Percentiles rank a stretch among this genome's conserved stretches.
phyloP scores from a whole-genome alignment of 1,140 invertebrate species.

The Teleogryllus occipitalis region DNA sequence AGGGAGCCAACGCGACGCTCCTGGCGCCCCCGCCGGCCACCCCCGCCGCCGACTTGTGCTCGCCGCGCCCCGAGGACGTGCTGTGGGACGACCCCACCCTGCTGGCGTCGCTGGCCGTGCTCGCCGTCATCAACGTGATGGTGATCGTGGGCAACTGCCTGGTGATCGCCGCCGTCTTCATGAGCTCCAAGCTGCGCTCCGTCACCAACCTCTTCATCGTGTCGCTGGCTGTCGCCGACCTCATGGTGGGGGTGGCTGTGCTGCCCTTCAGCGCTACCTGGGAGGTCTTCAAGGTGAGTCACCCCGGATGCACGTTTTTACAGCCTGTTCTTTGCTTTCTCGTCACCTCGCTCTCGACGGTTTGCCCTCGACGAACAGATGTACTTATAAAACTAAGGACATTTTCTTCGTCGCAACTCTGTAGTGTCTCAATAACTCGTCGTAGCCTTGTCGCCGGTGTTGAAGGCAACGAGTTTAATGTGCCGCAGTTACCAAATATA shows the following conservation, averaged over 20 bases:
- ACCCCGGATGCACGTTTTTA: background rate
- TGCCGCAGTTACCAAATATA: too few relatives aligned
- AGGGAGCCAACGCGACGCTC: background rate
- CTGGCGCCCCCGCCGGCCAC: background rate
- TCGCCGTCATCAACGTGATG: slow-evolving; percentile 74
- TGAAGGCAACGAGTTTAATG: too few relatives aligned
- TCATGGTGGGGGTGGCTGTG: slow-evolving; percentile 84
- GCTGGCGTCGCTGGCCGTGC: slow-evolving; percentile 61
- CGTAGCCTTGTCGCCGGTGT: too few relatives aligned
- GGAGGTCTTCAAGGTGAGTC: slow-evolving; percentile 74
- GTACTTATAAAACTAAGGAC: too few relatives aligned
- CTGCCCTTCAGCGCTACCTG: slow-evolving; percentile 81
- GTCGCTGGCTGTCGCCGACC: slow-evolving; percentile 84
- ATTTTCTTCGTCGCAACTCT: too few relatives aligned
- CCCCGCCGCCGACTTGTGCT: slow-evolving; percentile 48
- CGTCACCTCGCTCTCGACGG: too few relatives aligned
- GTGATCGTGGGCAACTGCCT: slow-evolving; percentile 83
- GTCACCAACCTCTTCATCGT: slow-evolving; percentile 95
- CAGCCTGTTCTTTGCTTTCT: too few relatives aligned
- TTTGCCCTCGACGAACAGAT: too few relatives aligned
- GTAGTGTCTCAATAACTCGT: too few relatives aligned
- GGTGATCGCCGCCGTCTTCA: slow-evolving; percentile 85
- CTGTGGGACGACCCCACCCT: slow-evolving; percentile 66
- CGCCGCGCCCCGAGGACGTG: slow-evolving; percentile 58
- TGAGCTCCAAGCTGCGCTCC: slow-evolving; percentile 75